A percentile compares a stretch with the other conserved stretches of the same genome.
phyloP scores from a whole-genome alignment of 2,797 vertebrate genomes.

The Sebastes goodei region DNA sequence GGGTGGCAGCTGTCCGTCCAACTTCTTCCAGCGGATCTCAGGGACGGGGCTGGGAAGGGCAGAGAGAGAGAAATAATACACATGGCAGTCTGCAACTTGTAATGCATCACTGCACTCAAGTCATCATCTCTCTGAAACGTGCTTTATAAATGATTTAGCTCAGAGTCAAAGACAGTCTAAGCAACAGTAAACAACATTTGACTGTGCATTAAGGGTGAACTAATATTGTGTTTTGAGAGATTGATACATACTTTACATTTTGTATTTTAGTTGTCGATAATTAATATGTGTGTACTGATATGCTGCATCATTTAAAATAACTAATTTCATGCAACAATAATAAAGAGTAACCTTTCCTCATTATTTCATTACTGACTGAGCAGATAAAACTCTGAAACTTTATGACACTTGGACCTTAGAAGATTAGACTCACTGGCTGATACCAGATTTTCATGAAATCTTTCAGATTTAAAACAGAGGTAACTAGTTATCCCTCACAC shows the following conservation, averaged over 20 bases:
- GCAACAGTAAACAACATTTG: not conserved
- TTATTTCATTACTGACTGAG: not conserved
- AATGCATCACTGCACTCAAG: not conserved
- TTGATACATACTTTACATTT: not conserved
- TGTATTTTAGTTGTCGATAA: not conserved
- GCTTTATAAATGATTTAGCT: constrained; percentile 10
- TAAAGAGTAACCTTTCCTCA: not conserved
- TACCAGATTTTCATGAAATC: not conserved
- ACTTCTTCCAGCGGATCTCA: constrained; percentile 91
- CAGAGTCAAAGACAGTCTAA: not conserved
- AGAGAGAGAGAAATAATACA: not conserved
- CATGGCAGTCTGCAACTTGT: not conserved
- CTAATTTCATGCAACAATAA: not conserved
- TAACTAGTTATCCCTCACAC: constrained; percentile 56
- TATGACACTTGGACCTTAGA: not conserved
- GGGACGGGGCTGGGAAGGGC: constrained; percentile 89
- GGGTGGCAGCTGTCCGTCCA: constrained; percentile 86
- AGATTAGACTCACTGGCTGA: not conserved
- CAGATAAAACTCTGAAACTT: not conserved
- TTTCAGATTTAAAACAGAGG: not conserved
- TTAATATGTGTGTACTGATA: not conserved
- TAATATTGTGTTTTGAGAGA: not conserved
- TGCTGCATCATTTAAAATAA: not conserved
- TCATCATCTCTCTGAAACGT: not conserved
- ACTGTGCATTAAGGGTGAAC: not conserved